Evolutionary conservation across 2,888 invertebrate genomes (phyloP), one percentile per base, ranked within the genome.

Genomic region (Steinernema carpocapsae): DNA sequence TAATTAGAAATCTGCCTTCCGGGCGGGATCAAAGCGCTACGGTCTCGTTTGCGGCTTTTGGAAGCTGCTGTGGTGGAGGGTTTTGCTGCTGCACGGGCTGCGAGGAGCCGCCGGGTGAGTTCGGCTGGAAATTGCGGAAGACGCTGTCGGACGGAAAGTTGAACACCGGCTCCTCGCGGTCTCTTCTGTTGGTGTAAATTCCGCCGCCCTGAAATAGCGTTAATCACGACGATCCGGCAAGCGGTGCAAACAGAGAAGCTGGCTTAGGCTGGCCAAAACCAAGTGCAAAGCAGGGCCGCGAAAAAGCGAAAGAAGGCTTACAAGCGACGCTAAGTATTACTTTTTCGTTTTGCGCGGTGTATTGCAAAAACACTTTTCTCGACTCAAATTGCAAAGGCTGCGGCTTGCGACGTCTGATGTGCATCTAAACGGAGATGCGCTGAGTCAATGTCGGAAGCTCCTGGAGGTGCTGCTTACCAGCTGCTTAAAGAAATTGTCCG

Each of bases 401-500:
- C 64, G 64, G 64, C 29, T 64, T 64, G 64, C 64, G 64, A 64
- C 64, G 64, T 64, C 64, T 64, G 64, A 64, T 64, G 64, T 64
- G 64, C 64, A 64, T 64, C 64, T 64, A 64, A 64, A 64, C 29
- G 64, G 64, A 64, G 64, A 64, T 64, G 64, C 64, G 64, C 64
- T 64, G 32, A 64, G n/a, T 64, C 32, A 64, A 32, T 3, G 37
- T 37, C 37, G 37, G 10, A 37, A 37, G 37, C 37, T 37, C 37
- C 37, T 37, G 26, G 64, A 26, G 14, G 64, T 64, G 64, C 64
- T 29, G 56, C 77, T 71, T 72, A 83, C 83, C 48, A 83, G 71
- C 71, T 81, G 80, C 48, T 83, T 82, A 72, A 83, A 84, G 71
- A 84, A 83, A 26, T 73, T 51, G 48, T 80, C 79, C 19, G 73